Base-by-base conservation (phyloP, 2,888 invertebrate species). In the Nemotelus pantherinus region DNA sequence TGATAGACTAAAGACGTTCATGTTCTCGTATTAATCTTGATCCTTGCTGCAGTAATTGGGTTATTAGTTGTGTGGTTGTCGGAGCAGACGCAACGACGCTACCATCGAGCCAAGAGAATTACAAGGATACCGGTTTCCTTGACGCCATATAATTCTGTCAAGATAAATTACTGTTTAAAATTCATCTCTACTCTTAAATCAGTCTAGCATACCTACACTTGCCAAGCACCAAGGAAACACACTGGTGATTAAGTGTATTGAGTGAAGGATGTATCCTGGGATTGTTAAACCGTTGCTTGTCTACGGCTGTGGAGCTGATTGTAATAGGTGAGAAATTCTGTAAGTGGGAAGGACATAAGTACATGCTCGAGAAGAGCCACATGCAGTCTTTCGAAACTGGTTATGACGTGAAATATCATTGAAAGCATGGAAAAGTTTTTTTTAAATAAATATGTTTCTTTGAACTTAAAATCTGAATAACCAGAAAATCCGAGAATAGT, bases 11-110 rank as follows among this genome's bases (percentile, higher is more conserved):
- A 70, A 70, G 70, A 70, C 70, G 70, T 70, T 53, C 70, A 53
- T 70, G 70, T 70, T 70, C 53, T 55, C 70, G 70, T 55, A 70
- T 70, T 70, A 70, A 70, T 70, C 70, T 70, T 70, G 53, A 53
- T 70, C 70, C 53, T 55, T 70, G 53, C 70, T 50, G 55, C 53
- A 70, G 70, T 70, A 70, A 70, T 70, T 70, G 70, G 70, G 53
- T 53, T 70, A 70, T 70, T 70, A 70, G 70, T 70, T 70, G 53
- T 70, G 70, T 70, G 70, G 70, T 70, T 70, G 55, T 47, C 43
- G 43, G 70, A 47, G 47, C 53, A 70, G 45, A 65, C 10, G 65
- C 63, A 63, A 63, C 57, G 44, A 63, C 43, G 63, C 53, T 41
- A 45, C 58, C 10, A 58, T 58, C 45, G 39, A 57, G 58, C 10